phyloP scores from a whole-genome alignment of 1,140 invertebrate species.

The Bombus confusus region DNA sequence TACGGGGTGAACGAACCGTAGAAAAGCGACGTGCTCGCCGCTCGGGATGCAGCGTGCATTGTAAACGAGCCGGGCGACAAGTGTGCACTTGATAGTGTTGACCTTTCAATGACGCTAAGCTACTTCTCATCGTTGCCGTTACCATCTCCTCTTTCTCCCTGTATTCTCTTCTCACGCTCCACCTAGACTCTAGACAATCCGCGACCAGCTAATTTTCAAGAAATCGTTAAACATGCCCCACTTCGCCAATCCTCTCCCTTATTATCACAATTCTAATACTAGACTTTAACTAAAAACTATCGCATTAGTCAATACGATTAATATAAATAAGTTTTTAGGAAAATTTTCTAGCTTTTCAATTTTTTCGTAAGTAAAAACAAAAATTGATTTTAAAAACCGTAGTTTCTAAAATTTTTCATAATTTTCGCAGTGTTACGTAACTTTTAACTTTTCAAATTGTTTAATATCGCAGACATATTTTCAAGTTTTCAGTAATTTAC shows the following conservation, averaged over 20 bases:
- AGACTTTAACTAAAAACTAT: too few relatives aligned
- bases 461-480: too few relatives aligned
- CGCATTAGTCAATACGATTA: too few relatives aligned
- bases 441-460: too few relatives aligned
- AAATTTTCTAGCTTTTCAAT: too few relatives aligned
- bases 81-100: constrained; percentile 73
- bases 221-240: constrained; percentile 50
- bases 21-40: constrained; percentile 68
- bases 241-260: not conserved
- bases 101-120: constrained; percentile 73
- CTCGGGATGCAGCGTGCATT: constrained; percentile 76
- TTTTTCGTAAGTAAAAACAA: too few relatives aligned
- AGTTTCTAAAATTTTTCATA: too few relatives aligned
- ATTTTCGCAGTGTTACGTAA: too few relatives aligned
- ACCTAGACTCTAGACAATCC: constrained; percentile 13
- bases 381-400: too few relatives aligned
- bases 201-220: constrained; percentile 49
- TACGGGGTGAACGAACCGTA: constrained; percentile 76
- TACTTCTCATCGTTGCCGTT: constrained; percentile 51
- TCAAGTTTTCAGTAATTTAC: too few relatives aligned
- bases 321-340: too few relatives aligned
- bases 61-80: constrained; percentile 76
- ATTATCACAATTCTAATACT: too few relatives aligned
- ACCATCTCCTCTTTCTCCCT: constrained; percentile 32
- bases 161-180: constrained; percentile 11